Base-by-base conservation (phyloP, 2,888 invertebrate genomes). In the Hetaerina titia region DNA sequence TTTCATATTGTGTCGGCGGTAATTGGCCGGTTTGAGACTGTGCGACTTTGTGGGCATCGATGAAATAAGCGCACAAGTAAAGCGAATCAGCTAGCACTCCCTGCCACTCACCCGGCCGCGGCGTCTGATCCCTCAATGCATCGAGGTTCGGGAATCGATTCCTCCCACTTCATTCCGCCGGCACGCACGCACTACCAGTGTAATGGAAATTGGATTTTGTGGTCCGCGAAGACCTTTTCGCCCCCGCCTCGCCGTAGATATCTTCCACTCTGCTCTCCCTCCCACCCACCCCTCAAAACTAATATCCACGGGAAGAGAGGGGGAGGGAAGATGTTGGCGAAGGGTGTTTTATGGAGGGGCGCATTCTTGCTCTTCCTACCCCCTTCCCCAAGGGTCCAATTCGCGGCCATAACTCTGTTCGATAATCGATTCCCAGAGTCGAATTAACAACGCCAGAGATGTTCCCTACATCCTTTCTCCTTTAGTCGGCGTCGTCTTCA, bases 401-500 rank as follows among this genome's bases (percentile, higher is more conserved):
- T 89, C 89, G n/a, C 89, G 89, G 89, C 89, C 89, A 56, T 89
- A 56, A 58, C 89, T 89, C 56, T 15, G 89, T n/a, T 89, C 89
- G 89, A 89, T 89, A 89, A 89, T 89, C 89, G 89, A 89, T 89
- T 89, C 89, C 81, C 89, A n/a, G 89, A 89, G 89, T 89, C 89
- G 89, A 89, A 89, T 89, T 89, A 89, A 89, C 88, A 89, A 89
- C 89, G 89, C 89, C 58, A 89, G 89, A 89, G 89, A 57, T 57
- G 58, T 89, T 57, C 57, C 31, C 57, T 17, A 45, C 56, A n/a
- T 19, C 45, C 69, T 17, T 22, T n/a, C 89, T 57, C 5, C 89
- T 22, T 22, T 6, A 13, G 88, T 57, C 88, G 1, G 45, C 4
- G 45, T 45, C 45, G 45, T 45, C 45, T 45, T 45, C 45, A 45